Evolutionary conservation across 2,797 vertebrate genomes (phyloP).

Genomic region (Fistularia tabacaria): DNA sequence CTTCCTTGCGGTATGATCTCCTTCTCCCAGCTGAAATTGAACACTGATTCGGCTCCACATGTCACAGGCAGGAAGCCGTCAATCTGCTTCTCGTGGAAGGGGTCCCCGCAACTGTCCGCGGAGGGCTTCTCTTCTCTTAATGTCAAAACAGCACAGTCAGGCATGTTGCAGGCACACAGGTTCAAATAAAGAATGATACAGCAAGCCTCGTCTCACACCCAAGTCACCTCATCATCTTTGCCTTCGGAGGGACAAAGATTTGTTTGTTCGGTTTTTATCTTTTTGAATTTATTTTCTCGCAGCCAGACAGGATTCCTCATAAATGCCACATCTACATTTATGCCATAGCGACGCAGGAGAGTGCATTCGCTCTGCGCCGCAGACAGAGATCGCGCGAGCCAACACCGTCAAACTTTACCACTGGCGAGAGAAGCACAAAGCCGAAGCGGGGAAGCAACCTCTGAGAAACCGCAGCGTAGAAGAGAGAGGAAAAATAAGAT

Average conservation of each 20-base stretch:
- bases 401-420: conserved; percentile 32
- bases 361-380: conserved; percentile 30
- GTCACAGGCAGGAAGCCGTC: conserved; percentile 60
- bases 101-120: conserved; percentile 66
- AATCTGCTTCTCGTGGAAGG: conserved; percentile 47
- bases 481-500: conserved; percentile 33
- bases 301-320: conserved; percentile 60
- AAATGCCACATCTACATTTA: conserved; percentile 73
- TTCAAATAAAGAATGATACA: conserved; percentile 30
- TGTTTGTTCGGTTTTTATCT: neutral
- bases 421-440: conserved; percentile 51
- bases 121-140: conserved; percentile 65
- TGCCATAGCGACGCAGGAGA: conserved; percentile 51
- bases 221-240: conserved; percentile 70
- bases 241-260: conserved; percentile 67
- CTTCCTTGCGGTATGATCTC: conserved; percentile 38
- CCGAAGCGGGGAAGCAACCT: conserved; percentile 51
- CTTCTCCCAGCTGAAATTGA: conserved; percentile 65
- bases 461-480: conserved; percentile 17
- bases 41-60: conserved; percentile 65
- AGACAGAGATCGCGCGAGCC: conserved; percentile 46
- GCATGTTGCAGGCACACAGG: conserved; percentile 49
- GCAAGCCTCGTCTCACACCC: conserved; percentile 29
- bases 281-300: conserved; percentile 1
- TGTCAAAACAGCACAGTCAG: conserved; percentile 72